Conservation (phyloP, 2,797 vertebrate species). For the Sandelia bainsii region DNA sequence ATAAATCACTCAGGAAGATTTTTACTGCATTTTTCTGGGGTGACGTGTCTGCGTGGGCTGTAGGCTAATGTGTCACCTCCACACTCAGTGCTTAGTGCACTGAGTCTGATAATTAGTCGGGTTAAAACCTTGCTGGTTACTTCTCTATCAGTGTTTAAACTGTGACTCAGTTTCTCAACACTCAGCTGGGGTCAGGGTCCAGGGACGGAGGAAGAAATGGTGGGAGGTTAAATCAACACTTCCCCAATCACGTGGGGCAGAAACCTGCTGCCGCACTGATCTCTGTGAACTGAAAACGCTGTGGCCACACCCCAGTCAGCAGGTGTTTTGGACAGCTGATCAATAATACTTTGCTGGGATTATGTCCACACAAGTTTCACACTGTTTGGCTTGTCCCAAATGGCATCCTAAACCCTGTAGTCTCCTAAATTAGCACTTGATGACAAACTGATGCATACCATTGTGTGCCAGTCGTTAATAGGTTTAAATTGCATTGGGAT, state of each 20-base stretch:
- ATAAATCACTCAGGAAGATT: background rate
- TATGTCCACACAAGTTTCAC: background rate
- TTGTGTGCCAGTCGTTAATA: background rate
- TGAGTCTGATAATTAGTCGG: slow-evolving; percentile 47
- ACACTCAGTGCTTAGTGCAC: slow-evolving; percentile 5
- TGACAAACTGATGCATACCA: background rate
- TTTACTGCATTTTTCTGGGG: slow-evolving; percentile 47
- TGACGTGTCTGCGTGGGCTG: slow-evolving; percentile 18
- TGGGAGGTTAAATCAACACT: slow-evolving; percentile 44
- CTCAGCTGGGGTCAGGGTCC: slow-evolving; percentile 67
- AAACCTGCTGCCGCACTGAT: slow-evolving; percentile 9
- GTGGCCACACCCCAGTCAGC: slow-evolving; percentile 7
- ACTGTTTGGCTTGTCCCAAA: background rate
- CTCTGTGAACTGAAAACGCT: background rate
- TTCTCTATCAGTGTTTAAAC: slow-evolving; percentile 53
- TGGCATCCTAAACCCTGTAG: background rate
- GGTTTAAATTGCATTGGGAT: background rate
- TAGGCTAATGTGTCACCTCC: slow-evolving; percentile 55
- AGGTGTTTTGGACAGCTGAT: slow-evolving; percentile 37
- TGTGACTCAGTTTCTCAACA: slow-evolving; percentile 57
- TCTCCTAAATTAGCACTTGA: background rate
- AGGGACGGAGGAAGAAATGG: slow-evolving; percentile 29
- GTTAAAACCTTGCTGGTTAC: slow-evolving; percentile 23
- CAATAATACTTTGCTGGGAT: slow-evolving; percentile 13
- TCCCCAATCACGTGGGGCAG: slow-evolving; percentile 11